These are phyloP conservation scores for Vicugna pacos DNA, from an alignment of 2,113 vertebrate genomes.

Conservation along the genomic window DNA sequence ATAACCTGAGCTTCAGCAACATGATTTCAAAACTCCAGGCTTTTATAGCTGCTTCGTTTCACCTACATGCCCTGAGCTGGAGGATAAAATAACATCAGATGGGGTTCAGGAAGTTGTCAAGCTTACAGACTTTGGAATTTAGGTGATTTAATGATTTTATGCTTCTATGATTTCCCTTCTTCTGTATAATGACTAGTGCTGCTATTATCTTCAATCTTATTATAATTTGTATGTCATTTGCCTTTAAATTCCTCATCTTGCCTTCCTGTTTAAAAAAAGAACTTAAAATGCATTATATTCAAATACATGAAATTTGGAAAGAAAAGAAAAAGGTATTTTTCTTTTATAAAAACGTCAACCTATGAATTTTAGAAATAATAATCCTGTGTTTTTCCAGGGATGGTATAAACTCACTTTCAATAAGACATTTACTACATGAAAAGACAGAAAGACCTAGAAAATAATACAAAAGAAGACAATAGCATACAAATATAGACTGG, in stretches of 20 bases:
- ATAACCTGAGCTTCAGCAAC: not conserved
- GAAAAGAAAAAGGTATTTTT: not conserved
- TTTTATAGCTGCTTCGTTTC: not conserved
- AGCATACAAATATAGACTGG: not conserved
- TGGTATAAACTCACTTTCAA: not conserved
- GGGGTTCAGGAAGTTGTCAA: not conserved
- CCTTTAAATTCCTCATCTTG: not conserved
- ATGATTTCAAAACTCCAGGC: not conserved
- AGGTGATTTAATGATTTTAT: not conserved
- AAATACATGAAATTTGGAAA: not conserved
- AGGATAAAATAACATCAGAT: not conserved
- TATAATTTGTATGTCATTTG: not conserved
- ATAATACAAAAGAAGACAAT: not conserved
- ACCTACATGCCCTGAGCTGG: not conserved
- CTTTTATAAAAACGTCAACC: not conserved
- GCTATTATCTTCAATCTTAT: not conserved
- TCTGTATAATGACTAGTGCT: not conserved
- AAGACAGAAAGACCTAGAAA: not conserved
- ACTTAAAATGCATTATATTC: not conserved
- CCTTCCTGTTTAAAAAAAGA: not conserved
- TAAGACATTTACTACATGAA: not conserved
- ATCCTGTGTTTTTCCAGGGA: not conserved
- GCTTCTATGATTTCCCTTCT: not conserved
- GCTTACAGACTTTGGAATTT: not conserved
- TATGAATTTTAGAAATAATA: slow-evolving; percentile 33